Evolutionary conservation across 1,140 invertebrate genomes (phyloP).

Genomic region (Colletes latitarsis): DNA sequence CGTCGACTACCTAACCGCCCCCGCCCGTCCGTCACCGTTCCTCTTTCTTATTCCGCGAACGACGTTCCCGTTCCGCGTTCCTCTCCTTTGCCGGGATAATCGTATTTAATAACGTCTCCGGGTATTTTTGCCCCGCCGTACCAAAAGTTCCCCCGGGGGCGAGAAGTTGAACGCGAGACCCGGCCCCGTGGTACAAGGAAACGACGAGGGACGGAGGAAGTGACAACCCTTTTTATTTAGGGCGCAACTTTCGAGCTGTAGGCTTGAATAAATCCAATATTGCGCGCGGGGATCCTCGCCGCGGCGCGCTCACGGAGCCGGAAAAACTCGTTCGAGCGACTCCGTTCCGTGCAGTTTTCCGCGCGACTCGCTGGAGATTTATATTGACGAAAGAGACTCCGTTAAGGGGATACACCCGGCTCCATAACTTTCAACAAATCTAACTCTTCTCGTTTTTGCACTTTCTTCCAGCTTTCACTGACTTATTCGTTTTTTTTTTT

Average conservation of each 20-base stretch:
- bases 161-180: conserved; percentile 67
- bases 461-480: too few relatives aligned
- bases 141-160: conserved; percentile 68
- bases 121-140: conserved; percentile 76
- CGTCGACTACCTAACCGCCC: background rate
- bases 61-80: background rate
- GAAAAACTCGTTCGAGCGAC: conserved; percentile 43
- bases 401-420: too few relatives aligned
- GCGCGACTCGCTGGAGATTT: conserved; percentile 7
- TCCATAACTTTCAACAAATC: too few relatives aligned
- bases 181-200: conserved; percentile 41
- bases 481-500: too few relatives aligned
- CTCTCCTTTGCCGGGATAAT: conserved; percentile 69
- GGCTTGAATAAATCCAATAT: conserved; percentile 80
- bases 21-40: conserved; percentile 4
- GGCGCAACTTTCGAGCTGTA: conserved; percentile 70
- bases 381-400: background rate
- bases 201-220: conserved; percentile 47
- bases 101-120: conserved; percentile 80
- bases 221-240: conserved; percentile 82
- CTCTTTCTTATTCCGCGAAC: background rate
- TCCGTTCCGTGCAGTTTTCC: conserved; percentile 17
- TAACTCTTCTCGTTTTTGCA: too few relatives aligned
- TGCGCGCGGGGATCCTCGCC: conserved; percentile 60
- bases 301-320: conserved; percentile 7